These are phyloP conservation scores for Tachina fera DNA, from an alignment of 2,888 invertebrate genomes.

Conservation along the genomic window DNA sequence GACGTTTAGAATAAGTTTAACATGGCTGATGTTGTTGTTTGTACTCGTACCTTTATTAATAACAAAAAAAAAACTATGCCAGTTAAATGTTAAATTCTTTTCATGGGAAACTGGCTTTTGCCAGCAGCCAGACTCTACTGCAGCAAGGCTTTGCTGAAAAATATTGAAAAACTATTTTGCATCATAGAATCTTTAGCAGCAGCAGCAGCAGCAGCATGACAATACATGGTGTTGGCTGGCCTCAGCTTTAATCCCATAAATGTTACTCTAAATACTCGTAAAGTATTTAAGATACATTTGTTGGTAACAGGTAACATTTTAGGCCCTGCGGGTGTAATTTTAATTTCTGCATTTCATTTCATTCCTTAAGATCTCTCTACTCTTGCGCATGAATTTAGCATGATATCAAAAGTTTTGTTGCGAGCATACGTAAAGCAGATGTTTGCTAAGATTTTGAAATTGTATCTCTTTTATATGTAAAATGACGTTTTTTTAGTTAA, in stretches of 20 bases:
- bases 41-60: slow-evolving; percentile 54
- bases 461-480: slow-evolving; percentile 19
- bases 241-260: background rate
- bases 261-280: slow-evolving; percentile 24
- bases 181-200: slow-evolving; percentile 43
- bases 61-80: slow-evolving; percentile 65
- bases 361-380: background rate
- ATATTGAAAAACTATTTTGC: slow-evolving; percentile 47
- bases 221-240: slow-evolving; percentile 24
- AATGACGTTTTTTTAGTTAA: slow-evolving; percentile 54
- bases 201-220: slow-evolving; percentile 11
- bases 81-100: slow-evolving; percentile 23
- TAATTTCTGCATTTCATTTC: slow-evolving; percentile 76
- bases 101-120: slow-evolving; percentile 53
- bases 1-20: background rate
- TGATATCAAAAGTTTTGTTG: slow-evolving; percentile 28
- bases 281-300: slow-evolving; percentile 20
- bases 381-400: background rate
- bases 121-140: background rate
- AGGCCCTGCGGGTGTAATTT: slow-evolving; percentile 80
- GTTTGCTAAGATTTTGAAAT: slow-evolving; percentile 22
- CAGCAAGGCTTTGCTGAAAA: background rate
- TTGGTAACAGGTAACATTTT: slow-evolving; percentile 46
- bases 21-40: background rate
- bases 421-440: background rate